Conservation (phyloP, 2,113 vertebrate species). For the Ailuropoda melanoleuca region DNA sequence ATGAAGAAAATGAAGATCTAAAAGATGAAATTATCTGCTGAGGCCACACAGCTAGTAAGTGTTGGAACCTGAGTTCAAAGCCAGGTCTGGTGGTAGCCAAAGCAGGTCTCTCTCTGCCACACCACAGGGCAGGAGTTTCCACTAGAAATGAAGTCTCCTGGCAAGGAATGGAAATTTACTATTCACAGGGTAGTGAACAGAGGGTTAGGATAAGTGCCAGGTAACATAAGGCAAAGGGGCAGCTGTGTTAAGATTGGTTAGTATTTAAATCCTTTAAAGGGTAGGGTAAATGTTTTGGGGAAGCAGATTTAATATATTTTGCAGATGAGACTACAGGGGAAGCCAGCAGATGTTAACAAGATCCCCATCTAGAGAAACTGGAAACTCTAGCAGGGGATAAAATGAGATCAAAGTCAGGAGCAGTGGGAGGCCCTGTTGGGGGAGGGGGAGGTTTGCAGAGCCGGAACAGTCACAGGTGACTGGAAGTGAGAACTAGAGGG, state of each 20-base stretch:
- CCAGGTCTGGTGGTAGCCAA: neutral
- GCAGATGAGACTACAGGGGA: neutral
- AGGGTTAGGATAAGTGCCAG: neutral
- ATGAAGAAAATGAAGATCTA: conserved; percentile 33
- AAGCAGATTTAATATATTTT: conserved; percentile 11
- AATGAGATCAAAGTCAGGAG: conserved; percentile 52
- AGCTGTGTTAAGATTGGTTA: neutral
- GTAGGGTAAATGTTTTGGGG: neutral
- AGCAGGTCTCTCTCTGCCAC: neutral
- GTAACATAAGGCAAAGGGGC: neutral
- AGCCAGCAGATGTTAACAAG: conserved; percentile 39
- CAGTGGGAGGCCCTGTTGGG: neutral
- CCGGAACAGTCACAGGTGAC: neutral
- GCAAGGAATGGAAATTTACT: conserved; percentile 58
- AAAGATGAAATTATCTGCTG: conserved; percentile 47
- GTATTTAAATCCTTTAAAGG: conserved; percentile 52
- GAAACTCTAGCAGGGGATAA: conserved; percentile 48
- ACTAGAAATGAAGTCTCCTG: conserved; percentile 23
- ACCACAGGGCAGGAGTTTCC: conserved; percentile 52
- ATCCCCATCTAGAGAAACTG: conserved; percentile 22
- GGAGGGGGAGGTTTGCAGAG: neutral
- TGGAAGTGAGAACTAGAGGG: neutral
- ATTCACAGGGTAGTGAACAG: conserved; percentile 4
- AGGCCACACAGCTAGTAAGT: conserved; percentile 14
- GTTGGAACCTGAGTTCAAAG: neutral